Percentiles rank a stretch among this genome's conserved stretches.
Conservation (phyloP, 1,140 invertebrate genomes). For the Bradysia coprophila region DNA sequence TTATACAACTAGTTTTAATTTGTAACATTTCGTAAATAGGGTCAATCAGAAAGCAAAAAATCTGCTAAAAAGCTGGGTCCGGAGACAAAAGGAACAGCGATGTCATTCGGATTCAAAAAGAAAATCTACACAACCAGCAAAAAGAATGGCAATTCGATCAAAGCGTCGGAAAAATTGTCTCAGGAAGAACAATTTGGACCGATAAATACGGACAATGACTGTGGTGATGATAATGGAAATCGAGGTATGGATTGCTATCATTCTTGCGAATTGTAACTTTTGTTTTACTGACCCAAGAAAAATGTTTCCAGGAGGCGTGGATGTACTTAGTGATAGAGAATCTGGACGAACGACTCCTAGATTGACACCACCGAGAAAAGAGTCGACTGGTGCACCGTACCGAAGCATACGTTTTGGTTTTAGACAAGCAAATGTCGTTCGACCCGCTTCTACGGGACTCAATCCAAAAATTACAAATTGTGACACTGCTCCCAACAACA, state of each 20-base stretch:
- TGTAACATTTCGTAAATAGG: too few relatives aligned
- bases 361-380: slow-evolving; percentile 7
- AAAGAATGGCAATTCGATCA: slow-evolving; percentile 10
- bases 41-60: slow-evolving; percentile 23
- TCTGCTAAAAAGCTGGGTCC: slow-evolving; percentile 7
- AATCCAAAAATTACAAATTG: slow-evolving; percentile 8
- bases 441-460: slow-evolving; percentile 15
- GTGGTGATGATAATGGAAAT: slow-evolving; percentile 5
- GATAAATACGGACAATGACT: not conserved
- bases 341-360: not conserved
- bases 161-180: slow-evolving; percentile 1
- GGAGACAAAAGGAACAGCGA: slow-evolving; percentile 25
- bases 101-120: slow-evolving; percentile 27
- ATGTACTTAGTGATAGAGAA: not conserved
- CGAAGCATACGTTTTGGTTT: slow-evolving; percentile 16
- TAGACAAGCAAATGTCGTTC: slow-evolving; percentile 12
- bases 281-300: too few relatives aligned
- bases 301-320: not conserved
- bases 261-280: too few relatives aligned
- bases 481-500: slow-evolving; percentile 10
- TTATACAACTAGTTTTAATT: too few relatives aligned
- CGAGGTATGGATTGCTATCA: not conserved
- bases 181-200: not conserved
- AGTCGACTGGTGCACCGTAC: not conserved
- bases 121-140: slow-evolving; percentile 21